Evolutionary conservation across 2,113 vertebrate species (phyloP).

Genomic region (Tachycineta bicolor): DNA sequence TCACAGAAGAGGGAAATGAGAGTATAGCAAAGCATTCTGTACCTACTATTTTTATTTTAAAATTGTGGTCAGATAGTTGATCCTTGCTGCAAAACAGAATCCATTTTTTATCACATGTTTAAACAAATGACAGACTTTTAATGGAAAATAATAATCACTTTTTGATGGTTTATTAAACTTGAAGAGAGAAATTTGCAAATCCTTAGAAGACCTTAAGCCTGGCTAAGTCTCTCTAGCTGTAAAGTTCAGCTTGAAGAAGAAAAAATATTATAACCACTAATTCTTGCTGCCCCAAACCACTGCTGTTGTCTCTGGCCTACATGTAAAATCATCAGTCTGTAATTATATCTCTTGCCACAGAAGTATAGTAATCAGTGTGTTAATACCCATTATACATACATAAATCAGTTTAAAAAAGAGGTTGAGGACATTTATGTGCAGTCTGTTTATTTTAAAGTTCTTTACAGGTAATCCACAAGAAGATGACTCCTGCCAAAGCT

Average conservation of each 20-base stretch:
- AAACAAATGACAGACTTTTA: neutral
- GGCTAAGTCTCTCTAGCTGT: neutral
- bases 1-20: neutral
- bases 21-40: neutral
- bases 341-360: conserved; percentile 58
- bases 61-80: neutral
- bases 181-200: neutral
- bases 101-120: neutral
- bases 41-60: conserved; percentile 11
- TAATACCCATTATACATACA: conserved; percentile 39
- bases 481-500: conserved; percentile 42
- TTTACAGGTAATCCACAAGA: conserved; percentile 74
- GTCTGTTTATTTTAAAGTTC: conserved; percentile 66
- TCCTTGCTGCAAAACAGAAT: neutral
- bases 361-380: conserved; percentile 54
- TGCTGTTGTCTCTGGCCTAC: neutral
- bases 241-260: conserved; percentile 11
- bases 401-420: conserved; percentile 66
- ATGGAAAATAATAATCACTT: neutral
- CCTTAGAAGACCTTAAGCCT: neutral
- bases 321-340: conserved; percentile 35
- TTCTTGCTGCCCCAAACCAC: neutral
- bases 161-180: neutral
- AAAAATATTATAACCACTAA: neutral
- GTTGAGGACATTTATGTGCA: conserved; percentile 61